Base-by-base conservation (phyloP, 2,888 invertebrate species). In the Cheilosia pagana region DNA sequence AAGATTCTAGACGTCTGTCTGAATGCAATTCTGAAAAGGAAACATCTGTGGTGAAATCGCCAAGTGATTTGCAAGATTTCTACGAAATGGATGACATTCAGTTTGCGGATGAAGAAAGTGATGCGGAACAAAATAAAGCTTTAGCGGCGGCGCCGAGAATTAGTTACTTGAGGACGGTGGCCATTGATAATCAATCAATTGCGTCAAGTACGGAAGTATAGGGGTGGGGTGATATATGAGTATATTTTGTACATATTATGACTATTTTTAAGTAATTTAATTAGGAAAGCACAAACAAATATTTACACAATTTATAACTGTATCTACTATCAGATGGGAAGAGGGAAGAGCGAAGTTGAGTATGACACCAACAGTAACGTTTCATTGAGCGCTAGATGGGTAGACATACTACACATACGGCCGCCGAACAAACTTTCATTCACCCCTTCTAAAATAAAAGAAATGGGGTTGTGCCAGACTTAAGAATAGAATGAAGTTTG, bases 31-130 rank as follows among this genome's bases (percentile, higher is more conserved):
- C 89, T 23, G 95, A 95, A 89, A 94, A 95, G 88, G 94, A 95
- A 63, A 95, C 94, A 1, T 93, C 93, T n/a, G 93, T 94, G 0
- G 94, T 95, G 88, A 95, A 95, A 89, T 94, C 94, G 0, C 94
- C 94, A 16, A 93, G 93, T 78, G 92, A 93, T 78, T 89, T 94
- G 12, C 94, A 94, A 88, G 93, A 94, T 87, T 93, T 92, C 86
- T 92, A 93, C 59, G 93, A 94, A 87, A 92, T 94, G 70, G 94
- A 94, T 67, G 95, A 95, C 87, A 94, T 96, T 59, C 94, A 94
- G 88, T 96, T 94, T 89, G 96, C 94, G 7, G 96, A 96, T 88
- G 95, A 95, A 16, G 85, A 85, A 39, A 81, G 75, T 21, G 85
- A 85, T 59, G 59, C 63, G 1, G 85, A 85, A 50, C 85, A 79